These are phyloP conservation scores for Centropristis striata DNA, from an alignment of 2,113 vertebrate genomes.

Conservation along the genomic window DNA sequence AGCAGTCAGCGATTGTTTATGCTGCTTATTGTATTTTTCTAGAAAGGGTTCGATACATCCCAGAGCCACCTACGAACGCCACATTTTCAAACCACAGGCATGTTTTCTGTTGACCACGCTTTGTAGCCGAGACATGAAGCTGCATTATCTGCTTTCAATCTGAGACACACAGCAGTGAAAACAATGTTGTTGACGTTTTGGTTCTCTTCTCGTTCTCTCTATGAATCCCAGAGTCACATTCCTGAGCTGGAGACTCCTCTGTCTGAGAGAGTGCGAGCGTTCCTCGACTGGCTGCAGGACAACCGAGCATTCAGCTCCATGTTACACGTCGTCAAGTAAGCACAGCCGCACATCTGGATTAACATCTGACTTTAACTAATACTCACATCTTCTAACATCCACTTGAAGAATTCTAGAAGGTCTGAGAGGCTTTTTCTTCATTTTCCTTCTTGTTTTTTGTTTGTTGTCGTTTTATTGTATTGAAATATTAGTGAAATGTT, in stretches of 20 bases:
- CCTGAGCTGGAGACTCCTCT: conserved; percentile 91
- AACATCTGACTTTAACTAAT: not conserved
- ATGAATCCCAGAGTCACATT: conserved; percentile 87
- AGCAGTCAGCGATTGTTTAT: conserved; percentile 48
- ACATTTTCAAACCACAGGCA: conserved; percentile 27
- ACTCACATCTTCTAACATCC: not conserved
- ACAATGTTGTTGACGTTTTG: conserved; percentile 48
- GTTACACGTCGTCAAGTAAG: conserved; percentile 94
- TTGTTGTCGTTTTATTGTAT: not conserved
- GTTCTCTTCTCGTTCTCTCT: conserved; percentile 13
- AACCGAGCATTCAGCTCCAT: conserved; percentile 88
- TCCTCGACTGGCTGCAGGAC: conserved; percentile 95
- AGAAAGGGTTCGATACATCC: conserved; percentile 11
- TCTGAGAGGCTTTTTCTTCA: not conserved
- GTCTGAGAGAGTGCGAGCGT: conserved; percentile 91
- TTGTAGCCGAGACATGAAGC: conserved; percentile 5
- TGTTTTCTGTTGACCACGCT: conserved; percentile 23
- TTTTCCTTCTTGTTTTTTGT: not conserved
- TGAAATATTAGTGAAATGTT: not conserved
- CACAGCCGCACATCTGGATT: conserved; percentile 49
- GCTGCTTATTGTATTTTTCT: conserved; percentile 43
- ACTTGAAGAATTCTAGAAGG: not conserved
- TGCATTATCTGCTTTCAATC: not conserved
- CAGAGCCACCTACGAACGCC: conserved; percentile 21
- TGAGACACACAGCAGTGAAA: not conserved